Percentiles rank a stretch among this genome's conserved stretches.
Conservation (phyloP, 1,140 invertebrate species). For the Rhizoglyphus robini region DNA sequence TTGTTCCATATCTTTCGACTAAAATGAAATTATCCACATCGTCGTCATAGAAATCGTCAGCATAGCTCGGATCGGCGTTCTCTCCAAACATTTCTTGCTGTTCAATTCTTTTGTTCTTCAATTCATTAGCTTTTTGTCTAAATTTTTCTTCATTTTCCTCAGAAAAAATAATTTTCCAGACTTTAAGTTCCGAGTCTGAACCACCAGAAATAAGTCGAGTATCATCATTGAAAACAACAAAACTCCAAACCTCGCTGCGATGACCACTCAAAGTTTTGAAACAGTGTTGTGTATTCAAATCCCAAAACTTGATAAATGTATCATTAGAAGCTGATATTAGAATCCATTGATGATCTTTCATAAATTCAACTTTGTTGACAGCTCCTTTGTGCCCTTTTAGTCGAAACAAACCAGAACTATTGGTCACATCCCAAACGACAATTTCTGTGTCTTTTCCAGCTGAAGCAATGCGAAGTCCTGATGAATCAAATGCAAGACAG, state of each 20-base stretch:
- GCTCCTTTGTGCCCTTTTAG: conserved; percentile 81
- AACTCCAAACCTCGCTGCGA: conserved; percentile 57
- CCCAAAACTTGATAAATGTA: conserved; percentile 93
- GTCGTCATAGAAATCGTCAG: conserved; percentile 44
- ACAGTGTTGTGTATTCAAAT: conserved; percentile 82
- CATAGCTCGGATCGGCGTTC: conserved; percentile 36
- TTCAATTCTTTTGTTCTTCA: conserved; percentile 5
- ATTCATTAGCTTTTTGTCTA: not conserved
- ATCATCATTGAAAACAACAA: conserved; percentile 61
- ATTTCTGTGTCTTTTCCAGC: conserved; percentile 64
- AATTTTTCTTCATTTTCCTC: conserved; percentile 25
- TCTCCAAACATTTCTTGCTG: conserved; percentile 34
- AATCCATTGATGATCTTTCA: conserved; percentile 53
- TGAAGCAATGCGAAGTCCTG: conserved; percentile 64
- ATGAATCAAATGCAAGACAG: conserved; percentile 58
- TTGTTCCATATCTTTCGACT: conserved; percentile 43
- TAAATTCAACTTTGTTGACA: conserved; percentile 73
- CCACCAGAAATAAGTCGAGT: conserved; percentile 70
- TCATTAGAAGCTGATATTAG: conserved; percentile 82
- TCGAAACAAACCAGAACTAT: conserved; percentile 70
- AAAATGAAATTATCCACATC: conserved; percentile 30
- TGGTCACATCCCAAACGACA: conserved; percentile 85
- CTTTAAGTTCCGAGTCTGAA: conserved; percentile 62
- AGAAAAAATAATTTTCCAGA: conserved; percentile 51
- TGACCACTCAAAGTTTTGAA: conserved; percentile 69